These are phyloP conservation scores for Propithecus perrieri DNA, from an alignment of 2,797 vertebrate species.

Conservation along the genomic window DNA sequence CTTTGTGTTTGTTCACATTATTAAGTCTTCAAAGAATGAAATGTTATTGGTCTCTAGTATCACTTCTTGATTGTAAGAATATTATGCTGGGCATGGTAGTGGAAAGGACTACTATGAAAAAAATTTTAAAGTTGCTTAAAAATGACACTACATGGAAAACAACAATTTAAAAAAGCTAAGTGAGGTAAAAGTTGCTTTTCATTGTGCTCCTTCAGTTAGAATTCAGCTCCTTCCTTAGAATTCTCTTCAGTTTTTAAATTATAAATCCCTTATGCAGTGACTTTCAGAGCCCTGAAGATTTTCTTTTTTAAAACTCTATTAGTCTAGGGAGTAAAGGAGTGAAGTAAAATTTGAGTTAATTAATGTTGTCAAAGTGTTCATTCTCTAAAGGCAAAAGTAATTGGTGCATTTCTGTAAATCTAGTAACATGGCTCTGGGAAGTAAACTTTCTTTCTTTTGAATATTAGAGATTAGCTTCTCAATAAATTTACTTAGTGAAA, in stretches of 20 bases:
- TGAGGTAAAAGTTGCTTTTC: neutral
- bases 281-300: neutral
- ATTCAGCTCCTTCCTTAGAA: neutral
- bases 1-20: neutral
- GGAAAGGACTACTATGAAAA: conserved; percentile 6
- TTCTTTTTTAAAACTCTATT: neutral
- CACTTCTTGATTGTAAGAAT: neutral
- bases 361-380: conserved; percentile 47
- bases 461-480: conserved; percentile 29
- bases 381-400: conserved; percentile 11
- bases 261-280: neutral
- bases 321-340: neutral
- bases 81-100: neutral
- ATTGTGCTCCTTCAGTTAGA: neutral
- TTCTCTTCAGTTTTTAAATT: conserved; percentile 3
- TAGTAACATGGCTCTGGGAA: neutral
- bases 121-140: neutral
- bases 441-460: conserved; percentile 52
- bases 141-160: neutral
- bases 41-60: neutral
- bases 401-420: conserved; percentile 10
- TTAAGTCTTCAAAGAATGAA: conserved; percentile 30
- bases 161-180: neutral
- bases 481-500: conserved; percentile 17
- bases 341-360: conserved; percentile 31